These are phyloP conservation scores for Gyps fulvus DNA, from an alignment of 2,113 vertebrate genomes.

Conservation along the genomic window DNA sequence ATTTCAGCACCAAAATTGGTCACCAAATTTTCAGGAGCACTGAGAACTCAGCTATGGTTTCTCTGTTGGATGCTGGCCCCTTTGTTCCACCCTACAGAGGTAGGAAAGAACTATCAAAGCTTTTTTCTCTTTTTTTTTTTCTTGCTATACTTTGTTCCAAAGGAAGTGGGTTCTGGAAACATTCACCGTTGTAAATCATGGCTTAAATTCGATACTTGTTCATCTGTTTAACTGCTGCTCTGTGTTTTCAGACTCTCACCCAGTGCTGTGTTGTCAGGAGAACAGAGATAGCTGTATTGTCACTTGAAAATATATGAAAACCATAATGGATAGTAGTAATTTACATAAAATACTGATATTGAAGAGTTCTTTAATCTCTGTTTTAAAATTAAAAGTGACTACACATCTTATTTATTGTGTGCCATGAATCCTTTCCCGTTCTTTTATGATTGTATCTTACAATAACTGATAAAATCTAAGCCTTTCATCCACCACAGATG, in stretches of 20 bases:
- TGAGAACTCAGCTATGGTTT: background rate
- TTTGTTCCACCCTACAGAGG: background rate
- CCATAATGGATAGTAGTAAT: background rate
- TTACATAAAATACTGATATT: background rate
- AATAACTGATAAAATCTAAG: slow-evolving; percentile 7
- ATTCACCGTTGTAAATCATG: background rate
- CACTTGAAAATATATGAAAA: background rate
- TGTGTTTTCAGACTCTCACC: background rate
- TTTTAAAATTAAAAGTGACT: background rate
- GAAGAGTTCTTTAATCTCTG: background rate
- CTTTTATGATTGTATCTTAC: background rate
- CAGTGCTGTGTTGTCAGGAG: accelerated
- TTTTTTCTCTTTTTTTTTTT: background rate
- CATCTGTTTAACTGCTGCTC: background rate
- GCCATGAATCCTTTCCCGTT: background rate
- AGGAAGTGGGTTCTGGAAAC: slow-evolving; percentile 22
- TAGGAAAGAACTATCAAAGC: background rate
- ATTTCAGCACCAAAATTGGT: background rate
- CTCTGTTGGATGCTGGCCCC: background rate
- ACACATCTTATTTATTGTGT: background rate
- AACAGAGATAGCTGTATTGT: background rate
- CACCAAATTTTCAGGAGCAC: background rate
- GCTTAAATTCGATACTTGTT: background rate
- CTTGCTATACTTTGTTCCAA: background rate
- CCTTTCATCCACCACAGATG: background rate